Evolutionary conservation across 37 sponge, comb jelly and placozoan genomes (phyloP), one percentile per base, ranked within the genome.

Genomic region (Aplysina aerophoba): DNA sequence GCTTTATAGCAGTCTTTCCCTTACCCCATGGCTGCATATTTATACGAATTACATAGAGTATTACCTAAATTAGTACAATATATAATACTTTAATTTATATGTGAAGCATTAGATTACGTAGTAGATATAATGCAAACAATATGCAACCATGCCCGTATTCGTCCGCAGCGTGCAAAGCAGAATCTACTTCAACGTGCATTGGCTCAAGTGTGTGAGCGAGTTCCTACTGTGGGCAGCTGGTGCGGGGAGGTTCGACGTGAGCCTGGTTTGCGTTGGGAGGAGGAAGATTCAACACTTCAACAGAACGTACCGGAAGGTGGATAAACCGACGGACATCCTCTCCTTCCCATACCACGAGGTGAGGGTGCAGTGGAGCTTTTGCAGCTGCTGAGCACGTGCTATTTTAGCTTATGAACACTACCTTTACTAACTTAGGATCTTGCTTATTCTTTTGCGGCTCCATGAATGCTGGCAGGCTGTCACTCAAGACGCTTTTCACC

Each of bases 301-400:
- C 74, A 55, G 69, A 33, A 81, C 11, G 16, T 92, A 89, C 67
- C 41, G 93, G 21, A 79, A 69, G 15, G 55, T 80, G n/a, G 84
- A 92, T 73, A 16, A 57, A 35, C 84, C 89, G 4, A 92, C 93
- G 0, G 93, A 92, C 64, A 87, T 92, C 0, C 87, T 92, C 35
- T 83, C 89, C n/a, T 92, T 92, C 75, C 87, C 89, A 13, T 92
- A 89, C 83, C 89, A 92, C 35, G 89, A 92, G 92, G 92, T 92
- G 65, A 6, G 24, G 11, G 3, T 13, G 27, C 65, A 30, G 65
- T 5, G 65, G 65, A 5, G 28, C 65, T 6, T 30, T 63, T 28
- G 65, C 11, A 30, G n/a, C n/a, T n/a, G n/a, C n/a, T n/a, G n/a
- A n/a, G n/a, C n/a, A n/a, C n/a, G n/a, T n/a, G n/a, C n/a, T n/a